phyloP scores from a whole-genome alignment of 2,888 invertebrate genomes.

The Heliconius sara region DNA sequence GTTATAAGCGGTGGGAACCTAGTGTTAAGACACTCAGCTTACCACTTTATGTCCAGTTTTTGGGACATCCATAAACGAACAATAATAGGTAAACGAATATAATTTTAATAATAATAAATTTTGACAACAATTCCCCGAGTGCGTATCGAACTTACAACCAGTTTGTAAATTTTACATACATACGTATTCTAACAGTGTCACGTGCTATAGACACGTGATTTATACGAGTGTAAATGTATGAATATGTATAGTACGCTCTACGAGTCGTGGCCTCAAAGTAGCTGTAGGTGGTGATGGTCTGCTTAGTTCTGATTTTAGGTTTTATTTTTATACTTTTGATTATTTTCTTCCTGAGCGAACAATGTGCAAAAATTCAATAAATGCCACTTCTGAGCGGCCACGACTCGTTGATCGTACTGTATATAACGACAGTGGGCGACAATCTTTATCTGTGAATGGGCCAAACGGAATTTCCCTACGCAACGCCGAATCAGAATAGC shows the following conservation, averaged over 20 bases:
- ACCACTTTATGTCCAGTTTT: too few species aligned
- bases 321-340: not conserved
- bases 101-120: too few species aligned
- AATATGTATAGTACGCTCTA: not conserved
- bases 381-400: not conserved
- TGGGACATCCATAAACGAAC: too few species aligned
- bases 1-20: too few species aligned
- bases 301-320: not conserved
- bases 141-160: too few species aligned
- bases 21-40: too few species aligned
- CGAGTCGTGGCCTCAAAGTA: not conserved
- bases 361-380: not conserved
- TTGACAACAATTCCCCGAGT: too few species aligned
- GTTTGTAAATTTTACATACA: too few species aligned
- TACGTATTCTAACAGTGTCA: too few species aligned
- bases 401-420: not conserved
- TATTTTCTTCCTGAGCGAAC: not conserved
- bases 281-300: too few species aligned
- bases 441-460: conserved; percentile 47
- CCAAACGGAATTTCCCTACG: conserved; percentile 53
- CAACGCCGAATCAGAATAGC: conserved; percentile 48
- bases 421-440: conserved; percentile 32
- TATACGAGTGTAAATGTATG: not conserved
- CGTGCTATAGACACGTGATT: too few species aligned
- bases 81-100: too few species aligned